A percentile compares a stretch with the other conserved stretches of the same genome.
Conservation (phyloP, 2,797 vertebrate species). For the Adrianichthys oophorus region DNA sequence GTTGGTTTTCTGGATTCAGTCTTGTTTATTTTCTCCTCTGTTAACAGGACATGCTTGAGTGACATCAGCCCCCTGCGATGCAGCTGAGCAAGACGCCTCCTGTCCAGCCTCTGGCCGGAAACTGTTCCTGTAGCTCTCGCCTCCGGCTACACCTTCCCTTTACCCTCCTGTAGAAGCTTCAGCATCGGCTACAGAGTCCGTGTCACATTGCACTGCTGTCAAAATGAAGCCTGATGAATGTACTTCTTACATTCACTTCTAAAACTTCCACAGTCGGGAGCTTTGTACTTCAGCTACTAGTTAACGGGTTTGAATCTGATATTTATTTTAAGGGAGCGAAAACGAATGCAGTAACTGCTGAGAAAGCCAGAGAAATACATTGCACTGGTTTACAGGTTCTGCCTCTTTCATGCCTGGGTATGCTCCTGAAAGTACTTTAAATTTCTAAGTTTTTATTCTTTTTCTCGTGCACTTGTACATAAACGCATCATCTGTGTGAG, state of each 20-base stretch:
- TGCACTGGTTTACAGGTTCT: conserved; percentile 38
- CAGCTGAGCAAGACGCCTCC: conserved; percentile 44
- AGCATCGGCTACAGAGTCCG: conserved; percentile 49
- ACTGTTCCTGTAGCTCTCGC: conserved; percentile 53
- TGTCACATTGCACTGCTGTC: conserved; percentile 44
- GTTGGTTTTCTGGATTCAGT: conserved; percentile 16
- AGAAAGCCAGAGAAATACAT: conserved; percentile 21
- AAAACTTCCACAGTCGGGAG: conserved; percentile 34
- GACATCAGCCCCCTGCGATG: conserved; percentile 47
- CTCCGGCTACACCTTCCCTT: conserved; percentile 62
- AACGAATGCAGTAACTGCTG: conserved; percentile 37
- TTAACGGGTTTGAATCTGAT: conserved; percentile 38
- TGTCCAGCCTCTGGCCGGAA: conserved; percentile 30
- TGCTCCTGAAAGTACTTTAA: conserved; percentile 38
- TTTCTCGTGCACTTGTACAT: conserved; percentile 62
- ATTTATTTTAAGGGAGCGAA: conserved; percentile 43
- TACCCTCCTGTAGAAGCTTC: conserved; percentile 56
- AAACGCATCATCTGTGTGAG: conserved; percentile 30
- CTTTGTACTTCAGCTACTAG: conserved; percentile 42
- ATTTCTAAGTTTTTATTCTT: conserved; percentile 26
- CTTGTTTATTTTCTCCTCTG: conserved; percentile 26
- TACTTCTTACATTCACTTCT: conserved; percentile 26
- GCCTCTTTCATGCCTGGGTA: conserved; percentile 27
- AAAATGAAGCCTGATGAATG: conserved; percentile 65
- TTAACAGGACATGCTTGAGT: conserved; percentile 80